Base-by-base conservation (phyloP, 2,113 vertebrate genomes). In the Cottus gobio region DNA sequence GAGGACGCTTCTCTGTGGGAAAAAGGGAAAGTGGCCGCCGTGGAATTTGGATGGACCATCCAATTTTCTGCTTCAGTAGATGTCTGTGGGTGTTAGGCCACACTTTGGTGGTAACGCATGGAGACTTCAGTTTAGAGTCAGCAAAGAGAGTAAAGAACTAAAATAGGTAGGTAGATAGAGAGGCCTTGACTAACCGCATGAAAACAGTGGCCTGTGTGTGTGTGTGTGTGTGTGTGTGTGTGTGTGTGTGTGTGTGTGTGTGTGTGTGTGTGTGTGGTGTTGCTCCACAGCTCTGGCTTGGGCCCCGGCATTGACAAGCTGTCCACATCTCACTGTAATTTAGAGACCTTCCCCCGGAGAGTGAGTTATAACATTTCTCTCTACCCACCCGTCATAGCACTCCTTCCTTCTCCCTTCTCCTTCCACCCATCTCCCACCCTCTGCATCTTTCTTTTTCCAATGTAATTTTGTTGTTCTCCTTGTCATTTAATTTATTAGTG, bases 271-370 rank as follows among this genome's bases (percentile, higher is more conserved):
- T 61, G 44, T 84, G 75, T 77, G 61, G 61, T 81, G 84, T 75
- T 81, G 73, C 86, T 86, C 84, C 82, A 65, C 74, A 89, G 84
- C 72, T 89, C 52, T 62, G 67, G 85, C 85, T 79, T 84, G 63
- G 87, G 81, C 85, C 91, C 84, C 54, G 36, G 57, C 91, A 95
- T 94, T 94, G 94, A 95, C 92, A 93, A 94, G 90, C 94, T 94
- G 91, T 94, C 94, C 86, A 87, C 89, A 93, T 94, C 72, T 70
- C 84, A 88, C 77, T 89, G 90, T 94, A 93, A 94, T 93, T 95
- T 94, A 94, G 80, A 92, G 92, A 89, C 90, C 90, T 86, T 57
- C 85, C 90, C 85, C 82, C 85, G 79, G 91, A 92, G 93, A 91
- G 81, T 92, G 93, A 94, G 89, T 94, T 94, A 93, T 91, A 90